Conservation (phyloP, 2,113 vertebrate genomes). For the Oncorhynchus gorbuscha region DNA sequence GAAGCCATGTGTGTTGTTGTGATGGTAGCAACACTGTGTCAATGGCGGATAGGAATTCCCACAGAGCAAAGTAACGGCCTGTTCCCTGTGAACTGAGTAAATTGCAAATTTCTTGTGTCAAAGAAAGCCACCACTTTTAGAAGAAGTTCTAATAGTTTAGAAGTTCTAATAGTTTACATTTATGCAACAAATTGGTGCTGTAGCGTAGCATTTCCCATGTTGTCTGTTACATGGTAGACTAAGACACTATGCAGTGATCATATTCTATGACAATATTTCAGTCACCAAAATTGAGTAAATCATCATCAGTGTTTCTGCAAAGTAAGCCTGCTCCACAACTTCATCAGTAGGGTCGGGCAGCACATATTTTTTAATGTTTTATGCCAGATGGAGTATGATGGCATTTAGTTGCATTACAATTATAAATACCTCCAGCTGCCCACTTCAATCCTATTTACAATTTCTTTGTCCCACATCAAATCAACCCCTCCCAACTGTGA, state of each 20-base stretch:
- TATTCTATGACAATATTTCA: too few species aligned
- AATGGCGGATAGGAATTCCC: not conserved
- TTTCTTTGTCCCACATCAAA: not conserved
- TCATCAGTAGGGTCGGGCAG: too few species aligned
- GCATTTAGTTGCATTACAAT: not conserved
- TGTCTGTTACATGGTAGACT: too few species aligned
- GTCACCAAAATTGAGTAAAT: too few species aligned
- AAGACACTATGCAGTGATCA: too few species aligned
- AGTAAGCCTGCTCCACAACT: too few species aligned
- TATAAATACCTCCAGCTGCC: too few species aligned
- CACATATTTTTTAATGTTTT: not conserved
- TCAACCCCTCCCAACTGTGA: not conserved
- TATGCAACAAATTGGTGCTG: not conserved
- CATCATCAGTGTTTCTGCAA: too few species aligned
- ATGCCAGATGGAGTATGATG: not conserved
- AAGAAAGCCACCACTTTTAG: not conserved
- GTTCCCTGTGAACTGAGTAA: slow-evolving; percentile 12
- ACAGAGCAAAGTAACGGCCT: not conserved
- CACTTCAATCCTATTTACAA: too few species aligned
- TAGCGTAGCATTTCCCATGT: too few species aligned
- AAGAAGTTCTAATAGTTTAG: not conserved
- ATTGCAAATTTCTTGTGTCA: not conserved
- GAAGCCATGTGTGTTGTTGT: slow-evolving; percentile 48
- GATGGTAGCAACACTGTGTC: slow-evolving; percentile 26
- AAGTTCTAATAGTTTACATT: not conserved